Conservation (phyloP, 2,888 invertebrate genomes). For the Xylocampa areola region DNA sequence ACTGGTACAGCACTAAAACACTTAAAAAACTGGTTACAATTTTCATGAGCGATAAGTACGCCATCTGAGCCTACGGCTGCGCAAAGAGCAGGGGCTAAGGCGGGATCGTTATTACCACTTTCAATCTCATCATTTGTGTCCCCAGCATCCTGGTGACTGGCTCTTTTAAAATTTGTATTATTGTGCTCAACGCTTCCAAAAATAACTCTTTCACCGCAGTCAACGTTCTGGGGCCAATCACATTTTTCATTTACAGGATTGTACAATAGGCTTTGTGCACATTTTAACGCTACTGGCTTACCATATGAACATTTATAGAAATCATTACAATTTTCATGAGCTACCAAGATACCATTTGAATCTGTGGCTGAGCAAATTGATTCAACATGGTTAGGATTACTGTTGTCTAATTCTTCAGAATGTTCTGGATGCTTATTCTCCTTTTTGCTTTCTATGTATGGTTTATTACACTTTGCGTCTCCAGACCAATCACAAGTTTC, state of each 20-base stretch:
- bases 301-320: slow-evolving; percentile 67
- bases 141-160: not conserved
- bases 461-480: slow-evolving; percentile 51
- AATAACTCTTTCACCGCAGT: slow-evolving; percentile 63
- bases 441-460: slow-evolving; percentile 15
- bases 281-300: slow-evolving; percentile 54
- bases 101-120: slow-evolving; percentile 22
- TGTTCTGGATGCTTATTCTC: not conserved
- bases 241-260: slow-evolving; percentile 61
- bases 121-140: slow-evolving; percentile 13
- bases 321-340: slow-evolving; percentile 68
- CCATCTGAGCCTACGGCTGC: slow-evolving; percentile 48
- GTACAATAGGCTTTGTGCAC: slow-evolving; percentile 57
- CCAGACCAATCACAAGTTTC: slow-evolving; percentile 58
- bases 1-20: slow-evolving; percentile 58
- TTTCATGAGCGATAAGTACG: slow-evolving; percentile 58
- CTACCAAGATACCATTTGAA: slow-evolving; percentile 60
- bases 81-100: slow-evolving; percentile 52
- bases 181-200: slow-evolving; percentile 22
- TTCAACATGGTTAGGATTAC: slow-evolving; percentile 58
- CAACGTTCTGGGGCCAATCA: slow-evolving; percentile 65
- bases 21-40: slow-evolving; percentile 63
- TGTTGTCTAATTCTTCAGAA: slow-evolving; percentile 44
- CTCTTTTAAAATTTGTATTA: not conserved
- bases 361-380: slow-evolving; percentile 59